phyloP scores from a whole-genome alignment of 2,888 invertebrate species.

The Teinopalpus imperialis region DNA sequence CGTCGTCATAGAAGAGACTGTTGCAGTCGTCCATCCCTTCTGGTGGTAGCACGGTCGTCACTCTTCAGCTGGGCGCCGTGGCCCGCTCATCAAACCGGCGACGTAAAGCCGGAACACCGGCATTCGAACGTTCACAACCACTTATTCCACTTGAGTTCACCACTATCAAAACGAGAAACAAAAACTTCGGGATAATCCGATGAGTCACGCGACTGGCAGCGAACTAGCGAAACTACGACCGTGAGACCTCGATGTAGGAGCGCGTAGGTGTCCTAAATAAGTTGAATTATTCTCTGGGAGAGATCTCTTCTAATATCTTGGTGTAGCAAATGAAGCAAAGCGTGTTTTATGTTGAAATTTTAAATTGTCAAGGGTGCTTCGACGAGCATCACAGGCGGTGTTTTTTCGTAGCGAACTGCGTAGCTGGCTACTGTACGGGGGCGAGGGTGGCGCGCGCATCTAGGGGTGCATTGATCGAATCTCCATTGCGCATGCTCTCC shows the following conservation, averaged over 20 bases:
- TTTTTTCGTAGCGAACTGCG: slow-evolving; percentile 72
- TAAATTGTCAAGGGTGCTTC: slow-evolving; percentile 57
- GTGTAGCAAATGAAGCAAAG: slow-evolving; percentile 40
- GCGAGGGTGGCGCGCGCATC: slow-evolving; percentile 72
- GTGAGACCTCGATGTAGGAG: slow-evolving; percentile 40
- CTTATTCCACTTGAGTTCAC: slow-evolving; percentile 46
- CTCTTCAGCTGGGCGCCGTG: slow-evolving; percentile 55
- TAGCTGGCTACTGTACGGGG: slow-evolving; percentile 54
- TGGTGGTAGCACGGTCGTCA: slow-evolving; percentile 53
- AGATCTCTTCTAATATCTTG: slow-evolving; percentile 41
- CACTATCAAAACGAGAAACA: slow-evolving; percentile 51
- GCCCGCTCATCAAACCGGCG: slow-evolving; percentile 74
- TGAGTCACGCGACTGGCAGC: slow-evolving; percentile 68
- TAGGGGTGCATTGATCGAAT: slow-evolving; percentile 74
- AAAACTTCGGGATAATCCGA: slow-evolving; percentile 65
- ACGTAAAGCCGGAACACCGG: slow-evolving; percentile 73
- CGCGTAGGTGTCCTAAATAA: slow-evolving; percentile 78
- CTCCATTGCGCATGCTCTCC: slow-evolving; percentile 69
- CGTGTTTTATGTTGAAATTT: slow-evolving; percentile 28
- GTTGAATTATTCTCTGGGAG: slow-evolving; percentile 39
- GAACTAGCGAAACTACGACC: slow-evolving; percentile 49
- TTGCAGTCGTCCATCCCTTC: slow-evolving; percentile 79
- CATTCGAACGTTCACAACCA: slow-evolving; percentile 62
- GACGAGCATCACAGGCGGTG: slow-evolving; percentile 52
- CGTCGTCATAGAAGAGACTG: slow-evolving; percentile 79